Percentiles rank a stretch among this genome's conserved stretches.
phyloP scores from a whole-genome alignment of 2,113 vertebrate genomes.

The Megalops atlanticus region DNA sequence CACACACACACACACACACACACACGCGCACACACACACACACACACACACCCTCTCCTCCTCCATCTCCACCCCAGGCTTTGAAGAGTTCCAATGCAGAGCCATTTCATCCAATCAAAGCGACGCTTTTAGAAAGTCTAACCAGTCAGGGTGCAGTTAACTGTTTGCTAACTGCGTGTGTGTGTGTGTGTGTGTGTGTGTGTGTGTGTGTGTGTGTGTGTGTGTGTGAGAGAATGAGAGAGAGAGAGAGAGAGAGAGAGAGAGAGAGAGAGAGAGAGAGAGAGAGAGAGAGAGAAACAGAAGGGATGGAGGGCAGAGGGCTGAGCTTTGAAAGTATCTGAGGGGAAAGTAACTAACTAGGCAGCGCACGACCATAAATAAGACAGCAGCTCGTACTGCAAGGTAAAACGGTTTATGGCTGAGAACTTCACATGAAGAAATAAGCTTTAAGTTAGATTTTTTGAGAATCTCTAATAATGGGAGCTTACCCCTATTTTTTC shows the following conservation, averaged over 20 bases:
- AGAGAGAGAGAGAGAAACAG: constrained; percentile 15
- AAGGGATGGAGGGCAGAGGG: neutral
- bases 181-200: constrained; percentile 15
- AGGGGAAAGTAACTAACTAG: neutral
- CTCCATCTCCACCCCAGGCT: constrained; percentile 24
- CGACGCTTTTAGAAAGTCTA: constrained; percentile 47
- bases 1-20: neutral
- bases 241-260: constrained; percentile 37
- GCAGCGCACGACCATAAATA: neutral
- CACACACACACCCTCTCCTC: constrained; percentile 9
- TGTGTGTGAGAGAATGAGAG: constrained; percentile 34
- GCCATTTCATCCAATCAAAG: constrained; percentile 48
- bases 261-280: constrained; percentile 37
- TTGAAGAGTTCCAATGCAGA: constrained; percentile 64
- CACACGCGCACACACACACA: neutral
- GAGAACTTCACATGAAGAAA: neutral
- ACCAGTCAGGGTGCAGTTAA: constrained; percentile 52
- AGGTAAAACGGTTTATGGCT: neutral
- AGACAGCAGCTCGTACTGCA: neutral
- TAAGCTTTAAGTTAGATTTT: neutral
- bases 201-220: constrained; percentile 32
- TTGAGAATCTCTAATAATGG: neutral
- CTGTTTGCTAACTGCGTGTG: constrained; percentile 35
- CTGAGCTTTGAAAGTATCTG: neutral
- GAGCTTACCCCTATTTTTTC: too few relatives aligned